Evolutionary conservation across 1,140 invertebrate genomes (phyloP), one percentile per base, ranked within the genome.

Genomic region (Drosophila trapezifrons): DNA sequence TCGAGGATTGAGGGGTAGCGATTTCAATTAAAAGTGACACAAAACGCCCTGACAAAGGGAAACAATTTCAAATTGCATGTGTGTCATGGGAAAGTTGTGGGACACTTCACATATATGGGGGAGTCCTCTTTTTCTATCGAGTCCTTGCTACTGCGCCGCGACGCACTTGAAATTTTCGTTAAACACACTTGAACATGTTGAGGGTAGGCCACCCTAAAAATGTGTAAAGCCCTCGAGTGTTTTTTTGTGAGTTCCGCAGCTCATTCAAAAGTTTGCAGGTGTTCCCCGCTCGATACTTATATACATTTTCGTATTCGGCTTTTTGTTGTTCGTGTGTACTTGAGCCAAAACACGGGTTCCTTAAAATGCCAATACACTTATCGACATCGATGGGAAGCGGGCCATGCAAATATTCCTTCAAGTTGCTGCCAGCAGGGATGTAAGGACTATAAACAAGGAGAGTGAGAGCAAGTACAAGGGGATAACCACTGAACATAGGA

Each of bases 11-110:
- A 57, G 75, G 67, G 56, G 64, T 78, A 81, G 81, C 76, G 38
- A 80, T 83, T 87, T 87, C 79, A 87, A 87, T 83, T 87, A 80
- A 87, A 89, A 83, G 76, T 87, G 83, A 87, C 83, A 87, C 83
- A 87, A 73, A 76, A 83, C 79, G 37, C 83, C 46, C 59, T 76
- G 76, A 86, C 83, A 86, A 86, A 87, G 64, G 76, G 76, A 81
- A 83, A 83, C 83, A 89, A 87, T 87, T 87, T 87, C 51, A 64
- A 83, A 86, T 86, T 87, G 82, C 82, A 86, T 85, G 55, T 67
- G 71, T 82, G 79, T 70, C 83, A 86, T 87, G 83, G 84, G 83
- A 87, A 87, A 87, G 49, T 82, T 76, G 51, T 69, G 76, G 59
- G 47, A 43, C 59, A 70, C 59, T 47, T 59, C 45, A 37, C 9